These are phyloP conservation scores for Plusia festucae DNA, from an alignment of 2,888 invertebrate genomes.

Conservation along the genomic window DNA sequence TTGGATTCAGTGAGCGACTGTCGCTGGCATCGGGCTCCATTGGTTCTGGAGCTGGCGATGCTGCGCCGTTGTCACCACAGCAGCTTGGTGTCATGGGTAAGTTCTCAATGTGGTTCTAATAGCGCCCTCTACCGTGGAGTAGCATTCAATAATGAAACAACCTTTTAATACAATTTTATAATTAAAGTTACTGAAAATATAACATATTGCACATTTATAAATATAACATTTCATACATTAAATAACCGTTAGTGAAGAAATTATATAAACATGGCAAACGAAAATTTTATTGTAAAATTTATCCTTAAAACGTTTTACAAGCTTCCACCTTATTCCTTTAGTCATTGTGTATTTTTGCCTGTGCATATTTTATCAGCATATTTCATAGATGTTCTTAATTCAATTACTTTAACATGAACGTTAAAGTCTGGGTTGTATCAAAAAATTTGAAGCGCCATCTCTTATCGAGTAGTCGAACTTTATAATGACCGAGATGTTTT, in stretches of 20 bases:
- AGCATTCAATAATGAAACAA: conserved; percentile 42
- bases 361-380: too few species aligned
- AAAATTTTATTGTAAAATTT: too few species aligned
- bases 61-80: conserved; percentile 93
- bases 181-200: too few species aligned
- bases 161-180: neutral
- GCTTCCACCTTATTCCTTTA: too few species aligned
- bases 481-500: neutral
- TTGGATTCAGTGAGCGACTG: conserved; percentile 90
- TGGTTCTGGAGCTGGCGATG: conserved; percentile 88
- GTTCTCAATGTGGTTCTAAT: conserved; percentile 66
- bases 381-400: too few species aligned
- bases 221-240: too few species aligned
- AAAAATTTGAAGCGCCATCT: conserved; percentile 67
- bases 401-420: neutral
- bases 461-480: conserved; percentile 67
- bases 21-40: conserved; percentile 92
- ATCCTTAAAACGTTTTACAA: too few species aligned
- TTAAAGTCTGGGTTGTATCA: conserved; percentile 5
- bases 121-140: conserved; percentile 78
- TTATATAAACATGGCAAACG: too few species aligned
- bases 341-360: too few species aligned
- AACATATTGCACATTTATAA: too few species aligned
- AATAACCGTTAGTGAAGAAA: too few species aligned
- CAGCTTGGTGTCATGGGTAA: conserved; percentile 97